These are phyloP conservation scores for Carassius carassius DNA, from an alignment of 2,113 vertebrate species.

Conservation along the genomic window DNA sequence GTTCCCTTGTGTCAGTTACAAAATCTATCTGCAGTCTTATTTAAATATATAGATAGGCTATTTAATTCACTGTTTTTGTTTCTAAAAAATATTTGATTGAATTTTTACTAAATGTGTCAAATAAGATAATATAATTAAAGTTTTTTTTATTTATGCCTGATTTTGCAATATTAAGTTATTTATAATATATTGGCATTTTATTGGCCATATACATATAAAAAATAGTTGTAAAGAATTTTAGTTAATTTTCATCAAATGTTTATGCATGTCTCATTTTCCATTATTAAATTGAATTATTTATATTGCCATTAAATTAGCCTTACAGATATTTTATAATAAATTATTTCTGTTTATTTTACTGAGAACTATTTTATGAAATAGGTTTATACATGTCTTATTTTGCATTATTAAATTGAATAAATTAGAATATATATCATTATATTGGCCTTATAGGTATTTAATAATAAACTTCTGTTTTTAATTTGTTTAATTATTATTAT, in stretches of 20 bases:
- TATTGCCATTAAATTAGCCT: too few species aligned
- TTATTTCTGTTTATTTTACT: too few species aligned
- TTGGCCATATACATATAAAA: neutral
- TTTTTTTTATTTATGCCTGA: neutral
- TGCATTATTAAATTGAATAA: neutral
- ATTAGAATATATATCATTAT: neutral
- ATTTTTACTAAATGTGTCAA: neutral
- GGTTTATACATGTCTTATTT: neutral
- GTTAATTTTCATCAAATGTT: neutral
- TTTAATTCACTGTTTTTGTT: neutral
- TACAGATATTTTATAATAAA: too few species aligned
- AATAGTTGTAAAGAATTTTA: too few species aligned
- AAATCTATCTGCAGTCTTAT: neutral
- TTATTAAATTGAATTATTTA: neutral
- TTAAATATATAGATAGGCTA: neutral
- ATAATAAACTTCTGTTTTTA: neutral
- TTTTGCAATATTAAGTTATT: neutral
- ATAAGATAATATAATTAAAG: neutral
- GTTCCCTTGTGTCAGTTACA: neutral
- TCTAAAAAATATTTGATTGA: neutral
- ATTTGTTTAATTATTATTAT: too few species aligned
- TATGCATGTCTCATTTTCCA: neutral
- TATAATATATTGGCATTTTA: neutral
- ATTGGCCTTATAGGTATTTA: neutral
- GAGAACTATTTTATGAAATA: neutral